A percentile compares a stretch with the other conserved stretches of the same genome.
These are phyloP conservation scores for Glaucidium brasilianum DNA, from an alignment of 2,113 vertebrate species.

Conservation along the genomic window DNA sequence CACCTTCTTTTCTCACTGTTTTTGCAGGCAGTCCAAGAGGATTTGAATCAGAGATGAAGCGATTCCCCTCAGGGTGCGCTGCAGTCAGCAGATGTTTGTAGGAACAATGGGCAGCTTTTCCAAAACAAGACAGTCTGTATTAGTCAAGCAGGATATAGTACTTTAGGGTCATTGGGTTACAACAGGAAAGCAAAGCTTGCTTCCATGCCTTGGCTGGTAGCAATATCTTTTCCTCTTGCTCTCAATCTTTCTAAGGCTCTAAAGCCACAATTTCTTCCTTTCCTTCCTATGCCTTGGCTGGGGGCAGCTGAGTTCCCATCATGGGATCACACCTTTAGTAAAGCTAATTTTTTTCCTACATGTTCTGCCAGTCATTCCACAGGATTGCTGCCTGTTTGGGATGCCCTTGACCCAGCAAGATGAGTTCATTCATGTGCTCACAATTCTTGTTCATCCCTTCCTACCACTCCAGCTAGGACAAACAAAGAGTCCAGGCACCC, in stretches of 20 bases:
- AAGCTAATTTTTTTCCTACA: accelerated
- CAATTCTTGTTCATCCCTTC: not conserved
- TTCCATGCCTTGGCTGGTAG: not conserved
- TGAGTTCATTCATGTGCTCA: not conserved
- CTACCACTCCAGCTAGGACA: not conserved
- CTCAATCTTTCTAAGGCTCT: not conserved
- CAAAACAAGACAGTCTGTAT: not conserved
- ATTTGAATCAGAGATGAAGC: not conserved
- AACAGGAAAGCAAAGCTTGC: not conserved
- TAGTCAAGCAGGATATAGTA: not conserved
- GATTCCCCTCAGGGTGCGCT: not conserved
- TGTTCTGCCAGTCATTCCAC: not conserved
- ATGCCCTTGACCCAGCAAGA: not conserved
- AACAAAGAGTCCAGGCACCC: not conserved
- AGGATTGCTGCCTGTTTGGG: not conserved
- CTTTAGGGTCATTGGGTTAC: not conserved
- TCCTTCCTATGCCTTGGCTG: not conserved
- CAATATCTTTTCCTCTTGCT: not conserved
- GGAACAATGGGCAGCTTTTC: not conserved
- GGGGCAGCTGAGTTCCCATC: not conserved
- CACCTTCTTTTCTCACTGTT: not conserved
- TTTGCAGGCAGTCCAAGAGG: not conserved
- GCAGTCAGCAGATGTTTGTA: not conserved
- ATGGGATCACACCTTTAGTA: not conserved
- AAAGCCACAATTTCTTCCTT: not conserved